Evolutionary conservation across 2,888 invertebrate species (phyloP).

Genomic region (Lysandra coridon): DNA sequence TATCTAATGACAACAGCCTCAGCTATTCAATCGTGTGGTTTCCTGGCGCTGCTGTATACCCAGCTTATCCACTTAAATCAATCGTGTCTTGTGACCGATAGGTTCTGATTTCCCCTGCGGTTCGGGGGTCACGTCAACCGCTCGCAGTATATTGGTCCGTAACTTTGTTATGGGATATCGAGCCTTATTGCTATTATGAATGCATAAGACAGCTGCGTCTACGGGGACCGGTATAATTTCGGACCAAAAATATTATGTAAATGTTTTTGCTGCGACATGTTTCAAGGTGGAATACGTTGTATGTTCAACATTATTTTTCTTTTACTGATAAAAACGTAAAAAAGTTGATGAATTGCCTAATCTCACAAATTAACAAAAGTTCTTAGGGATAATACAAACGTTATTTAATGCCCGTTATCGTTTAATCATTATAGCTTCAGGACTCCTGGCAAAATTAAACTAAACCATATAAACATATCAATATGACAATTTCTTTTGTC

Average conservation of each 20-base stretch:
- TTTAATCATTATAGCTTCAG: too few species aligned
- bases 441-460: too few species aligned
- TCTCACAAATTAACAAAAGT: too few species aligned
- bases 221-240: slow-evolving; percentile 3
- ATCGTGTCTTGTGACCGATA: slow-evolving; percentile 20
- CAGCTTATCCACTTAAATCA: slow-evolving; percentile 24
- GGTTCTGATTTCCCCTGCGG: slow-evolving; percentile 38
- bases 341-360: too few species aligned
- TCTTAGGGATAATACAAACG: too few species aligned
- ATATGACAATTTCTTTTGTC: too few species aligned
- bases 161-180: slow-evolving; percentile 27
- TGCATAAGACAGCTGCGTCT: slow-evolving; percentile 6
- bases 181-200: slow-evolving; percentile 25
- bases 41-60: neutral
- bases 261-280: neutral
- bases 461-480: too few species aligned
- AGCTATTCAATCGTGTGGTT: neutral
- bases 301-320: neutral
- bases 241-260: slow-evolving; percentile 7
- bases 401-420: too few species aligned
- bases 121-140: slow-evolving; percentile 28
- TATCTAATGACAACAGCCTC: neutral
- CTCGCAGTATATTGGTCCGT: slow-evolving; percentile 24
- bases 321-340: neutral
- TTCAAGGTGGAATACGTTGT: neutral